These are phyloP conservation scores for Hydrozoanthus gracilis DNA, from an alignment of 92 coral and sea anemone species.

Conservation along the genomic window DNA sequence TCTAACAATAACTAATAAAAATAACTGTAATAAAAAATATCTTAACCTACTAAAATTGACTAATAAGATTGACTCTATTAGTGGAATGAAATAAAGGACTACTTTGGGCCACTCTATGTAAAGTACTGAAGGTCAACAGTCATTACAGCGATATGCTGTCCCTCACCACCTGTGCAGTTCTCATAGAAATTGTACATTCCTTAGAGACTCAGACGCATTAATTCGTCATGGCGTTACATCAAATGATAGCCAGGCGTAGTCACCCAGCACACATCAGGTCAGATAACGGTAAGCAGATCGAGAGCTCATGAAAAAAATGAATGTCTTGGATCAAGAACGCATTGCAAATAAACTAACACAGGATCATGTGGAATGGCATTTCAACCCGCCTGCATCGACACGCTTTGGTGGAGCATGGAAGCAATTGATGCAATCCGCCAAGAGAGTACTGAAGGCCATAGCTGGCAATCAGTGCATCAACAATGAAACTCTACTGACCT, in stretches of 20 bases:
- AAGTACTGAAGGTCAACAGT: conserved; percentile 43
- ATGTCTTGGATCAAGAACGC: conserved; percentile 47
- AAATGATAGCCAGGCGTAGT: conserved; percentile 70
- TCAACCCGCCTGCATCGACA: conserved; percentile 62
- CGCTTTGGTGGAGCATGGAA: conserved; percentile 71
- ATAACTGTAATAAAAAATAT: no score
- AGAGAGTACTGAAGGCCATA: conserved; percentile 59
- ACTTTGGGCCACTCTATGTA: conserved; percentile 55
- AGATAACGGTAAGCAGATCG: conserved; percentile 63
- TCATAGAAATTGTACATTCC: conserved; percentile 51
- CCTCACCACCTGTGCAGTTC: conserved; percentile 43
- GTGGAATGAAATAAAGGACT: conserved; percentile 13
- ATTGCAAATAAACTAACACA: conserved; percentile 52
- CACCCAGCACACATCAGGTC: conserved; percentile 62
- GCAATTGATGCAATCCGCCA: conserved; percentile 37
- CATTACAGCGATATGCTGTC: conserved; percentile 33
- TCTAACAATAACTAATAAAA: no score
- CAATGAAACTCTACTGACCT: conserved; percentile 64
- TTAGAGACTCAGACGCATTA: conserved; percentile 43
- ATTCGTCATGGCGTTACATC: conserved; percentile 59
- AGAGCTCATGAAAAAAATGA: conserved; percentile 51
- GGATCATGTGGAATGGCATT: conserved; percentile 71
- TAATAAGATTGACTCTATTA: no score
- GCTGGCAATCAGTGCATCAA: conserved; percentile 68
- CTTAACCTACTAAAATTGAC: no score